Evolutionary conservation across 2,888 invertebrate species (phyloP).

Genomic region (Drosophila nr. perissopoda): DNA sequence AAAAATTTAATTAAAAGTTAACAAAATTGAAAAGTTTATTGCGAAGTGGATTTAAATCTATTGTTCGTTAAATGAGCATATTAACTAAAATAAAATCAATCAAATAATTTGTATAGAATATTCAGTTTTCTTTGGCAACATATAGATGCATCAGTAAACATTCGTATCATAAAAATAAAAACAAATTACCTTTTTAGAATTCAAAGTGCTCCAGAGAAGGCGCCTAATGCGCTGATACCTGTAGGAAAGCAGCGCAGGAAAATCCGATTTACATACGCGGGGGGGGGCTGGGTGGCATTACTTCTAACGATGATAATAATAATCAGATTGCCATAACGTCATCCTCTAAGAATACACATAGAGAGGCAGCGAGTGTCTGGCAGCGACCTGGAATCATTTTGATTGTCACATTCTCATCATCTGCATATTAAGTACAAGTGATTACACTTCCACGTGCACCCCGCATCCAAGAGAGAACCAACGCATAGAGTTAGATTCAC

Average conservation of each 20-base stretch:
- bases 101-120: conserved; percentile 1
- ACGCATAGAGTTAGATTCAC: conserved; percentile 40
- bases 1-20: neutral
- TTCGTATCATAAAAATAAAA: conserved; percentile 57
- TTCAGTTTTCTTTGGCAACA: neutral
- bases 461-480: conserved; percentile 22
- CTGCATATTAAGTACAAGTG: conserved; percentile 79
- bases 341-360: conserved; percentile 22
- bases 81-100: neutral
- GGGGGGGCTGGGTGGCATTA: conserved; percentile 37
- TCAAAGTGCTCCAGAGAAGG: conserved; percentile 52
- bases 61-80: neutral
- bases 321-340: conserved; percentile 73
- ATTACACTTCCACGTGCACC: conserved; percentile 66
- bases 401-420: conserved; percentile 80
- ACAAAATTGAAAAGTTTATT: neutral
- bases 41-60: neutral
- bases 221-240: conserved; percentile 68
- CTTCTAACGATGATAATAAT: conserved; percentile 78
- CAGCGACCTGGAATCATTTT: conserved; percentile 76
- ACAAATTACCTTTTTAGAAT: conserved; percentile 72
- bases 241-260: conserved; percentile 56
- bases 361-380: conserved; percentile 7
- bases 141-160: conserved; percentile 20
- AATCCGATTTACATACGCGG: conserved; percentile 52